Evolutionary conservation across 2,888 invertebrate genomes (phyloP).

Genomic region (Notocelia uddmanniana): DNA sequence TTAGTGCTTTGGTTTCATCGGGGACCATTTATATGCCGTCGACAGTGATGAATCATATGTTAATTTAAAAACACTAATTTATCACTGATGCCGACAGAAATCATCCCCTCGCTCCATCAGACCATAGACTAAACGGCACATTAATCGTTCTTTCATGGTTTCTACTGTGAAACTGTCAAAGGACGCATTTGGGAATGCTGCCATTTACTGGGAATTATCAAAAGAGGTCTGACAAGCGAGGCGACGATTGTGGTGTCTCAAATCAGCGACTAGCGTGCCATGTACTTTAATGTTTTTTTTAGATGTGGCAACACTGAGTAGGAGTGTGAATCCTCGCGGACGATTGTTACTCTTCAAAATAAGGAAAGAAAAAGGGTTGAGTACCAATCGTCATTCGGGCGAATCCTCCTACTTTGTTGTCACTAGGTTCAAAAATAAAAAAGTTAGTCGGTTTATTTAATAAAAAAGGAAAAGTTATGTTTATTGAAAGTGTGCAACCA

Average conservation of each 20-base stretch:
- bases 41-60: slow-evolving; percentile 65
- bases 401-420: slow-evolving; percentile 81
- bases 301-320: slow-evolving; percentile 80
- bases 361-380: slow-evolving; percentile 54
- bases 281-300: slow-evolving; percentile 73
- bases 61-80: slow-evolving; percentile 56
- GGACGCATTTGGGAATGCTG: slow-evolving; percentile 49
- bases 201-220: slow-evolving; percentile 43
- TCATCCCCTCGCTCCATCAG: slow-evolving; percentile 78
- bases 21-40: slow-evolving; percentile 71
- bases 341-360: slow-evolving; percentile 72
- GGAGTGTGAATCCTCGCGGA: slow-evolving; percentile 69
- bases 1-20: slow-evolving; percentile 81
- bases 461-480: slow-evolving; percentile 50
- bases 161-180: slow-evolving; percentile 49
- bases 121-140: slow-evolving; percentile 47
- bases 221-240: slow-evolving; percentile 70
- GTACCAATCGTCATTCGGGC: slow-evolving; percentile 77
- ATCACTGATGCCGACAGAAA: slow-evolving; percentile 66
- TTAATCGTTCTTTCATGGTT: slow-evolving; percentile 53
- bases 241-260: slow-evolving; percentile 82
- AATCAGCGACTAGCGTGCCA: slow-evolving; percentile 83
- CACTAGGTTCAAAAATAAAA: slow-evolving; percentile 63
- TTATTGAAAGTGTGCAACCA: slow-evolving; percentile 49
- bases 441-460: slow-evolving; percentile 47